Evolutionary conservation across 1,140 invertebrate genomes (phyloP).

Genomic region (Cherax quadricarinatus): DNA sequence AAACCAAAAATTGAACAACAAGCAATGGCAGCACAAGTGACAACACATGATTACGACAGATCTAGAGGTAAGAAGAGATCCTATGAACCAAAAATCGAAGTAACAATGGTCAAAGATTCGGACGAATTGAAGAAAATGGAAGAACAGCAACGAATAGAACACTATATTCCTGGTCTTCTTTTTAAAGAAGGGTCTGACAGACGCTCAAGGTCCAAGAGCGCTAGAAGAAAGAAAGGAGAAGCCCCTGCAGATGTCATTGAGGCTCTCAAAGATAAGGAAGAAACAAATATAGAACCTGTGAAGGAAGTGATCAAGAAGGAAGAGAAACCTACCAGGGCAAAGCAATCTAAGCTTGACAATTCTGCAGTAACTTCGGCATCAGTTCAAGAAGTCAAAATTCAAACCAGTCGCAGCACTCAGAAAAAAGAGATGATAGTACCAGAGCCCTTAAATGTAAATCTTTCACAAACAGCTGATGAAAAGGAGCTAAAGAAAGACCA

Average conservation of each 20-base stretch:
- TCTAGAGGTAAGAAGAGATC: slow-evolving; percentile 55
- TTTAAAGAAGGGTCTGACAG: slow-evolving; percentile 64
- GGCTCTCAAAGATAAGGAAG: slow-evolving; percentile 52
- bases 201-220: slow-evolving; percentile 68
- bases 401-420: neutral
- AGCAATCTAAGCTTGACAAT: neutral
- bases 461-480: neutral
- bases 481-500: neutral
- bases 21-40: neutral
- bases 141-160: slow-evolving; percentile 15
- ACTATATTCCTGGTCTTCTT: slow-evolving; percentile 69
- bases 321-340: slow-evolving; percentile 10
- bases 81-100: slow-evolving; percentile 59
- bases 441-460: neutral
- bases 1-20: neutral
- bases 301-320: slow-evolving; percentile 19
- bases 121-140: slow-evolving; percentile 41
- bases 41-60: slow-evolving; percentile 18
- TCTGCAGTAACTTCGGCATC: neutral
- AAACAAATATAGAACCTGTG: neutral
- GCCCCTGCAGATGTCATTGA: neutral
- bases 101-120: slow-evolving; percentile 43
- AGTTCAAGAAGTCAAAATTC: slow-evolving; percentile 2
- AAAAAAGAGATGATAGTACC: neutral
- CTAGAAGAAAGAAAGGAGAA: slow-evolving; percentile 56